Percentiles rank a stretch among this genome's conserved stretches.
phyloP scores from a whole-genome alignment of 2,113 vertebrate genomes.

The Chamaea fasciata region DNA sequence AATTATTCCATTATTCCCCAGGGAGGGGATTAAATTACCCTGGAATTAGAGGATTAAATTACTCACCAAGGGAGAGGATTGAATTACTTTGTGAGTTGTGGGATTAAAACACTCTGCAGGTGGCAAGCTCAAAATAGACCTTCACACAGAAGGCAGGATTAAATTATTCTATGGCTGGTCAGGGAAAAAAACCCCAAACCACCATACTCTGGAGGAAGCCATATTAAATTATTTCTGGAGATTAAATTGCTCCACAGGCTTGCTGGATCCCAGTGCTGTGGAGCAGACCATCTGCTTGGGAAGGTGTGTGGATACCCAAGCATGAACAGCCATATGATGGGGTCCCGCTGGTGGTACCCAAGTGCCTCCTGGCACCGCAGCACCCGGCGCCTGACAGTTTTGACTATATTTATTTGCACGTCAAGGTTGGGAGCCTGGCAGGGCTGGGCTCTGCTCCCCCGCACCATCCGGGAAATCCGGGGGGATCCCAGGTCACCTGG shows the following conservation, averaged over 20 bases:
- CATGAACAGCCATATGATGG: conserved; percentile 18
- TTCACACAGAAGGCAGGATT: conserved; percentile 57
- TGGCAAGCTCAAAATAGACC: conserved; percentile 55
- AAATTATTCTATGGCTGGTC: conserved; percentile 55
- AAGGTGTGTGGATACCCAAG: conserved; percentile 32
- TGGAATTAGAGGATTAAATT: conserved; percentile 68
- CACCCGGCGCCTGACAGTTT: not conserved
- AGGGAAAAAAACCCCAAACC: not conserved
- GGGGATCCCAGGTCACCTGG: not conserved
- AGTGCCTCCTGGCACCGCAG: not conserved
- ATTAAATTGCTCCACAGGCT: conserved; percentile 56
- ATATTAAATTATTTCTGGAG: conserved; percentile 64
- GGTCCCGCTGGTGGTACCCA: conserved; percentile 23
- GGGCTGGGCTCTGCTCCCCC: not conserved
- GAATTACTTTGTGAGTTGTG: conserved; percentile 51
- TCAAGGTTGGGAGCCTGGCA: not conserved
- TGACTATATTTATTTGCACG: not conserved
- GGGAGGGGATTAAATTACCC: conserved; percentile 61
- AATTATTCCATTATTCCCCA: conserved; percentile 58
- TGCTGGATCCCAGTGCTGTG: conserved; percentile 41
- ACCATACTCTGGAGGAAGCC: conserved; percentile 18
- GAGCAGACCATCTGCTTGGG: conserved; percentile 56
- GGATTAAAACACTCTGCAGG: conserved; percentile 62
- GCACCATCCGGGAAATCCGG: not conserved
- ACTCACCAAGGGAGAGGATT: conserved; percentile 63